Conservation (phyloP, 2,113 vertebrate species). For the Lathamus discolor region DNA sequence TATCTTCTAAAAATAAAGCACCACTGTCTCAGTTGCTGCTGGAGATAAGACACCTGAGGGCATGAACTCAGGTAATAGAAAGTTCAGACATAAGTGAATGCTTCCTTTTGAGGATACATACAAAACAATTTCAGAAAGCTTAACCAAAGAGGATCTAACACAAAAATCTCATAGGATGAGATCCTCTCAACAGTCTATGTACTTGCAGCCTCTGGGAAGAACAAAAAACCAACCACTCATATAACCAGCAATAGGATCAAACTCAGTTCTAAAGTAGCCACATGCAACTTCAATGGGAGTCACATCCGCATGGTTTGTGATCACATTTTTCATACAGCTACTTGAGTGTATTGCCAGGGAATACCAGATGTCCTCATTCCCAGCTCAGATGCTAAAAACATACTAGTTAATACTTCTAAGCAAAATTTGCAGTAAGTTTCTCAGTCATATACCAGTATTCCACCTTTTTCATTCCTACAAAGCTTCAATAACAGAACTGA, state of each 20-base stretch:
- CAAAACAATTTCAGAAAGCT: neutral
- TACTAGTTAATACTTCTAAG: neutral
- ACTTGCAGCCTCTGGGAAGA: neutral
- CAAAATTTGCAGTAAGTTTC: neutral
- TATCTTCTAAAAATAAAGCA: neutral
- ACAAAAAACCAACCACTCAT: accelerated
- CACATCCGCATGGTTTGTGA: neutral
- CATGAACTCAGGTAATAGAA: neutral
- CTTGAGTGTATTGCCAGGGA: neutral
- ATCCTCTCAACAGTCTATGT: neutral
- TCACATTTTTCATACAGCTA: neutral
- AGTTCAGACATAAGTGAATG: neutral
- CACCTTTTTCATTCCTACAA: neutral
- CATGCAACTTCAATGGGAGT: neutral
- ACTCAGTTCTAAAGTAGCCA: neutral
- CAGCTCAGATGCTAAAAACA: neutral
- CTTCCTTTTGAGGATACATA: neutral
- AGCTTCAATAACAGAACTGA: neutral
- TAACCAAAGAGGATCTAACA: neutral
- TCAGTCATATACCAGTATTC: neutral
- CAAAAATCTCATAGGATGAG: neutral
- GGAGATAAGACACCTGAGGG: neutral
- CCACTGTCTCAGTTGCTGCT: neutral
- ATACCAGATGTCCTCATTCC: neutral
- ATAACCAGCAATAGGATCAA: neutral